Conservation (phyloP, 2,797 vertebrate species). For the Myiotriccus ornatus region DNA sequence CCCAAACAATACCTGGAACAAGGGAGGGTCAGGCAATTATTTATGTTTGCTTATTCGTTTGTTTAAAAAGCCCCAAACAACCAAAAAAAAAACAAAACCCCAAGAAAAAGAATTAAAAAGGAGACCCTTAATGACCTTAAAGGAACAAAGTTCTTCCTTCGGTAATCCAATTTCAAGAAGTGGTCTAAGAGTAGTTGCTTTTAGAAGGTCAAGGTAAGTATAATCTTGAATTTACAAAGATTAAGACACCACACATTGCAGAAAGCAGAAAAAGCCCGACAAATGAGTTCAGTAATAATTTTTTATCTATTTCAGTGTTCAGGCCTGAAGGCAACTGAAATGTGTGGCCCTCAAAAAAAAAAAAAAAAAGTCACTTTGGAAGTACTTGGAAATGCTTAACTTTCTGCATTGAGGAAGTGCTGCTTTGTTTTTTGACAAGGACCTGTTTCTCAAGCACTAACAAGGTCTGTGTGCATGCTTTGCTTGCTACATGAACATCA, state of each 20-base stretch:
- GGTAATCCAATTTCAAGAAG: conserved; percentile 14
- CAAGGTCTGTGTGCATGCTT: background rate
- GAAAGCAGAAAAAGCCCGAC: background rate
- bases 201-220: background rate
- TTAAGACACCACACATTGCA: background rate
- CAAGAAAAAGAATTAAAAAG: background rate
- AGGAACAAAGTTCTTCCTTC: background rate
- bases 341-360: background rate
- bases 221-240: background rate
- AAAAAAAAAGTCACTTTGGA: background rate
- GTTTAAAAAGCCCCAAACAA: background rate
- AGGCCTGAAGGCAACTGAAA: background rate
- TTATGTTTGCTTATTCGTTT: background rate
- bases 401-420: background rate
- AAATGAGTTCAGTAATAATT: background rate
- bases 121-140: background rate
- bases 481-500: background rate
- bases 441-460: background rate
- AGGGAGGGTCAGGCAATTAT: background rate
- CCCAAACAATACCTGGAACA: background rate
- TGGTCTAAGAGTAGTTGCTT: background rate
- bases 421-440: background rate
- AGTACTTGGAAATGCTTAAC: background rate
- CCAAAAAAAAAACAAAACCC: accelerated
- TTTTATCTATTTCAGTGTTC: background rate